These are phyloP conservation scores for Tiphia femorata DNA, from an alignment of 2,888 invertebrate species.

Conservation along the genomic window DNA sequence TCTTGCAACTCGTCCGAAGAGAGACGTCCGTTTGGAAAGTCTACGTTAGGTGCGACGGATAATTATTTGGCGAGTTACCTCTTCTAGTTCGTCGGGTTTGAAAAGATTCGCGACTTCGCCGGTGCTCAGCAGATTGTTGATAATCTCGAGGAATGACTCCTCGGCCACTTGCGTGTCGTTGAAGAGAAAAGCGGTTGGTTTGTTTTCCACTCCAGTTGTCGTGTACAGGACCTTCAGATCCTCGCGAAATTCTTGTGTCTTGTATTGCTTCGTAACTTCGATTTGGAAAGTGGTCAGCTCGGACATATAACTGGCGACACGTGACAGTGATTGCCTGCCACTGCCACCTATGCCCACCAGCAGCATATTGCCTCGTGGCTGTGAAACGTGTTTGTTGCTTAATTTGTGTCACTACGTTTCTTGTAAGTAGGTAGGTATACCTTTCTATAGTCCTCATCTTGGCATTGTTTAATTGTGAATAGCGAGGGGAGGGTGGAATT, in stretches of 20 bases:
- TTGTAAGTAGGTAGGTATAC: not conserved
- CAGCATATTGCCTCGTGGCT: conserved; percentile 85
- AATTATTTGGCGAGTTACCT: conserved; percentile 71
- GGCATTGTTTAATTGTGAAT: not conserved
- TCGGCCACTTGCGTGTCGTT: conserved; percentile 88
- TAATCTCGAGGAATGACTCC: conserved; percentile 87
- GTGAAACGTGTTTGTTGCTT: too few species aligned
- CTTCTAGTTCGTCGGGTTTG: conserved; percentile 90
- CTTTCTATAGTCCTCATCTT: not conserved
- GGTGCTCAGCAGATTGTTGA: conserved; percentile 89
- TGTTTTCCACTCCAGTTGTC: conserved; percentile 80
- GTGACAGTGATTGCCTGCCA: conserved; percentile 84
- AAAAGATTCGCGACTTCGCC: conserved; percentile 92
- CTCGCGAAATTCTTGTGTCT: conserved; percentile 82
- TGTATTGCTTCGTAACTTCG: conserved; percentile 84
- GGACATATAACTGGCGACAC: conserved; percentile 84
- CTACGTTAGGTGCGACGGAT: not conserved
- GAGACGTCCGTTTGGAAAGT: conserved; percentile 1
- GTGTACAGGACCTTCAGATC: conserved; percentile 84
- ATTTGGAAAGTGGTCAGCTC: conserved; percentile 84
- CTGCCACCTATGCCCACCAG: conserved; percentile 90
- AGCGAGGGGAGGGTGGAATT: not conserved
- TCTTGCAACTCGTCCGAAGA: not conserved
- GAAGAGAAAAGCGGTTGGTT: conserved; percentile 85
- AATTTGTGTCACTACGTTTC: too few species aligned